These are phyloP conservation scores for Phenacoccus solenopsis DNA, from an alignment of 1,140 invertebrate genomes.

Conservation along the genomic window DNA sequence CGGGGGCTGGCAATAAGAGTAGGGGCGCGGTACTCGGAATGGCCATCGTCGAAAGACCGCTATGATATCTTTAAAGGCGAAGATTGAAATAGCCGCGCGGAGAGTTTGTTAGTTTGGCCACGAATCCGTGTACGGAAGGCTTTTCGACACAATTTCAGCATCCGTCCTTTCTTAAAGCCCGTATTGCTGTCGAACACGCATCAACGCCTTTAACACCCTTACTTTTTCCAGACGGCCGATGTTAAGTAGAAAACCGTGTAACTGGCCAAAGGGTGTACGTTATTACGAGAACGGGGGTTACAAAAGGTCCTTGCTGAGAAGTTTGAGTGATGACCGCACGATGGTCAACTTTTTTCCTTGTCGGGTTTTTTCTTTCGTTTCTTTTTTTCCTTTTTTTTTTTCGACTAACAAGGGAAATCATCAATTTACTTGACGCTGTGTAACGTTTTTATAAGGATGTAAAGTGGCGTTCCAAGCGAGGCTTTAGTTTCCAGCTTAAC, in stretches of 20 bases:
- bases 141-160: constrained; percentile 9
- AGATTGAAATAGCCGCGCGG: constrained; percentile 9
- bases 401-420: constrained; percentile 12
- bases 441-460: constrained; percentile 18
- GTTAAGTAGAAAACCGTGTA: constrained; percentile 17
- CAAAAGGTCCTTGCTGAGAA: constrained; percentile 16
- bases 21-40: not conserved
- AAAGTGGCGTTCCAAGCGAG: not conserved
- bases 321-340: constrained; percentile 16
- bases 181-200: constrained; percentile 14
- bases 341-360: constrained; percentile 15
- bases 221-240: constrained; percentile 17
- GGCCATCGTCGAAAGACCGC: not conserved
- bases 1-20: not conserved
- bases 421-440: constrained; percentile 14
- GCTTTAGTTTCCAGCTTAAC: not conserved
- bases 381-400: constrained; percentile 12
- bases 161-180: constrained; percentile 12
- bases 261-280: constrained; percentile 12
- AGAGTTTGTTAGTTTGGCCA: constrained; percentile 17
- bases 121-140: constrained; percentile 12
- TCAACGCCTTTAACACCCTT: constrained; percentile 17
- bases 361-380: not conserved
- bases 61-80: not conserved
- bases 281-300: constrained; percentile 6